These are phyloP conservation scores for Campylomormyrus tamandua DNA, from an alignment of 2,113 vertebrate genomes.

Conservation along the genomic window DNA sequence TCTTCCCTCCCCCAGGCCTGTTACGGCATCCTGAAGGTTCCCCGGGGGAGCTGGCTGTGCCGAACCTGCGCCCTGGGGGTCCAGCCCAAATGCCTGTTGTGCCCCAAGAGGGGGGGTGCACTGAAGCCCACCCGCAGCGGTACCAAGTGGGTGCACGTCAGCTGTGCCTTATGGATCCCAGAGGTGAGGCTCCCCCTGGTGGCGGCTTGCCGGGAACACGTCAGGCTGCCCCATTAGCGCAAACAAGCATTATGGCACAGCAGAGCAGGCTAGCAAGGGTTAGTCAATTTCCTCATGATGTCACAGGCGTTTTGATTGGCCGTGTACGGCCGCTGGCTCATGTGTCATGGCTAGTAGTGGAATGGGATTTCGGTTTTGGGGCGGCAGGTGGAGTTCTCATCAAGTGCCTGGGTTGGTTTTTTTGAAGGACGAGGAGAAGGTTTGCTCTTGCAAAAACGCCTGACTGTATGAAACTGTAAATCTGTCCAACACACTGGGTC, in stretches of 20 bases:
- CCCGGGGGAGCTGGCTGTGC: slow-evolving; percentile 92
- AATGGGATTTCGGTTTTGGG: background rate
- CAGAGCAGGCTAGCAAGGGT: background rate
- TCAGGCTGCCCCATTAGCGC: background rate
- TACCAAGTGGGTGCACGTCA: slow-evolving; percentile 97
- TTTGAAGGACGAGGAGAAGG: background rate
- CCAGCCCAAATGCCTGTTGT: slow-evolving; percentile 92
- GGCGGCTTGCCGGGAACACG: background rate
- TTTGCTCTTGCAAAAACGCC: background rate
- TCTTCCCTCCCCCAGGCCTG: slow-evolving; percentile 66
- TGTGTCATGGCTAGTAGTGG: background rate
- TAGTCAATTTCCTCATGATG: background rate
- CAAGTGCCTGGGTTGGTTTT: background rate
- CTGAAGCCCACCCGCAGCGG: slow-evolving; percentile 93
- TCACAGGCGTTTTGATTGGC: background rate
- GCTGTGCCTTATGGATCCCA: slow-evolving; percentile 99
- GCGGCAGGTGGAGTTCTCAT: background rate
- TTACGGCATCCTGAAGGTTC: slow-evolving; percentile 95
- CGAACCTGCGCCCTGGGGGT: slow-evolving; percentile 89
- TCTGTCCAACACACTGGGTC: background rate
- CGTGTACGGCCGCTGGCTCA: background rate
- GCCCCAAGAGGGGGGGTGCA: slow-evolving; percentile 90
- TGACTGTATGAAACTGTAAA: background rate
- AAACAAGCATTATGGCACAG: background rate
- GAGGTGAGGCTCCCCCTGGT: slow-evolving; percentile 66